Base-by-base conservation (phyloP, 2,888 invertebrate genomes). In the Taphrorychus bicolor region DNA sequence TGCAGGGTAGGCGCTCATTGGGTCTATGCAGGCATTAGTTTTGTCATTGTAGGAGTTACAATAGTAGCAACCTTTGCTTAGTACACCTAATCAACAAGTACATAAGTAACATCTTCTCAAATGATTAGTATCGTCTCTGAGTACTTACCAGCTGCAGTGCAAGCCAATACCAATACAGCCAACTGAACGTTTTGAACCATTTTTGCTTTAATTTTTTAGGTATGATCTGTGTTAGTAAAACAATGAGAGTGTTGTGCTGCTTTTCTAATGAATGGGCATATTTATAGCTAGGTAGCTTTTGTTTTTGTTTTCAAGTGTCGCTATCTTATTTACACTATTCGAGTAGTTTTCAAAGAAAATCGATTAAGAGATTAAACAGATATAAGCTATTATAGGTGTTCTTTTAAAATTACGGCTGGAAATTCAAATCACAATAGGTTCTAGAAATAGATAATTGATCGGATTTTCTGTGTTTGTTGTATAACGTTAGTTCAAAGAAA, bases 1-100 rank as follows among this genome's bases (percentile, higher is more conserved):
- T 19, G 21, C 17, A 19, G 68, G 68, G 16, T 66, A 66, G 3
- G 66, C 58, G 23, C 66, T 66, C 70, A 70, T 70, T 17, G 70
- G 70, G 18, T 70, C 70, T n/a, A 70, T 45, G 24, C 70, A 70
- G 1, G 66, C 70, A 40, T 70, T 61, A 22, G 66, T 56, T 3
- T 21, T 41, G 21, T 70, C 70, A 7, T 49, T 51, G 59, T 70
- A 70, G 4, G 70, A 70, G 23, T 70, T 70, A 51, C 70, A 70
- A 14, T 23, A 19, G 54, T 70, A 70, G 22, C 70, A 70, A 0
- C 22, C n/a, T 16, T 11, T 54, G 17, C 14, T n/a, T 5, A 54
- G 14, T 9, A 24, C 54, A n/a, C 54, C 54, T 54, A 54, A 24
- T 32, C 32, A 11, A 32, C 2, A 32, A 32, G 7, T 32, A n/a